Evolutionary conservation across 2,888 invertebrate species (phyloP).

Genomic region (Agriopis aurantiaria): DNA sequence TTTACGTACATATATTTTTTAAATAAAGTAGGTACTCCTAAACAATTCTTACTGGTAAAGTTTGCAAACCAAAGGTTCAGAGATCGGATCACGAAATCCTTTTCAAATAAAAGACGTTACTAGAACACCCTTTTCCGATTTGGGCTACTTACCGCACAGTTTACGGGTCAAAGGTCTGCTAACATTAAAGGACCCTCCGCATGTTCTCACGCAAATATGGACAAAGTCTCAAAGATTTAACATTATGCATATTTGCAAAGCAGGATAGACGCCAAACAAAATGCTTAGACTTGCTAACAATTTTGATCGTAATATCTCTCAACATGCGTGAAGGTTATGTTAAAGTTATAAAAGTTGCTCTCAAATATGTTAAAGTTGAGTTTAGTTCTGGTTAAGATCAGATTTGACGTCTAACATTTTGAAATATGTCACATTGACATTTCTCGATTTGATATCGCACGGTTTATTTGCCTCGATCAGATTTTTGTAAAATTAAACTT

Average conservation of each 20-base stretch:
- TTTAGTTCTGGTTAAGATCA: too few relatives aligned
- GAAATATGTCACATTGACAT: too few relatives aligned
- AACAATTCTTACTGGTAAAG: not conserved
- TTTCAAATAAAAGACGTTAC: slow-evolving; percentile 19
- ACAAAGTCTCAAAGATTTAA: slow-evolving; percentile 11
- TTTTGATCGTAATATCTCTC: not conserved
- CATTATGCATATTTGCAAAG: slow-evolving; percentile 3
- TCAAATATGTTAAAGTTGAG: too few relatives aligned
- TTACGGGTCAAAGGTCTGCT: slow-evolving; percentile 23
- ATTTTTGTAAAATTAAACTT: too few relatives aligned
- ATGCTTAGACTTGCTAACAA: not conserved
- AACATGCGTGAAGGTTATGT: not conserved
- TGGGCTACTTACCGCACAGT: slow-evolving; percentile 20
- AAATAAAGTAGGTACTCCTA: too few relatives aligned
- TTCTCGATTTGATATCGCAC: too few relatives aligned
- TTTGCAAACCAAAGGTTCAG: not conserved
- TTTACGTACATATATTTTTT: too few relatives aligned
- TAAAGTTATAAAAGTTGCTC: too few relatives aligned
- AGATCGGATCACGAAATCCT: not conserved
- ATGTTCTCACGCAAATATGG: slow-evolving; percentile 13
- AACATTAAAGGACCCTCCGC: slow-evolving; percentile 12
- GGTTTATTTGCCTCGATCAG: too few relatives aligned
- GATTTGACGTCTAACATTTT: too few relatives aligned
- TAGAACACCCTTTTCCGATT: slow-evolving; percentile 17
- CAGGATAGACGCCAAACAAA: slow-evolving; percentile 2